These are phyloP conservation scores for Rhipidura dahli DNA, from an alignment of 2,113 vertebrate genomes.

Conservation along the genomic window DNA sequence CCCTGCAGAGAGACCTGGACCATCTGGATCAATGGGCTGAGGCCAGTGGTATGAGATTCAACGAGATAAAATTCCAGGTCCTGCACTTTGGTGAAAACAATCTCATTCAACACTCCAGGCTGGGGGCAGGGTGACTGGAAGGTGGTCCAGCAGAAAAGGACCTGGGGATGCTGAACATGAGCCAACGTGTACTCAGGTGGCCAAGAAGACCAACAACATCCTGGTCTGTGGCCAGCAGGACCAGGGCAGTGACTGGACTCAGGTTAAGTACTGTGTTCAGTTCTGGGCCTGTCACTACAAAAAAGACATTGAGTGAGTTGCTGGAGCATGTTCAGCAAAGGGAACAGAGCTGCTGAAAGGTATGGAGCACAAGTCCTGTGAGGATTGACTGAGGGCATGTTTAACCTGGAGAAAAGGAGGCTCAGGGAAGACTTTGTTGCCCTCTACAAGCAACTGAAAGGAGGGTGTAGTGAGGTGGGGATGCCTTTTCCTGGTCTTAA, in stretches of 20 bases:
- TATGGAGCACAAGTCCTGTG: not conserved
- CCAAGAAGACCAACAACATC: not conserved
- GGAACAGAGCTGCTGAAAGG: not conserved
- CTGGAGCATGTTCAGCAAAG: not conserved
- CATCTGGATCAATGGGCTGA: fast-evolving
- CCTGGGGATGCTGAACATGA: not conserved
- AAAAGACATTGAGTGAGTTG: not conserved
- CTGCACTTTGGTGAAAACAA: not conserved
- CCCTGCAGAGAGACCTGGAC: not conserved
- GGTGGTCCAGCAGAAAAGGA: not conserved
- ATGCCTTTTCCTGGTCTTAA: too few relatives aligned
- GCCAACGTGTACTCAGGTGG: fast-evolving
- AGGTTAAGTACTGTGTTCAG: not conserved
- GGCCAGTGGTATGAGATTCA: not conserved
- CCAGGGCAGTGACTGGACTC: too few relatives aligned
- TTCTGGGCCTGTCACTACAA: not conserved
- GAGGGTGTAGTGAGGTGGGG: not conserved
- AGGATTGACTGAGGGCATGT: not conserved
- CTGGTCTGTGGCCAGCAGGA: not conserved
- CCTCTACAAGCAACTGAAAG: not conserved
- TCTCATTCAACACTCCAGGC: not conserved
- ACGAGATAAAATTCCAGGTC: not conserved
- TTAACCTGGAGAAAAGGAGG: not conserved
- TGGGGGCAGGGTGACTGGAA: not conserved
- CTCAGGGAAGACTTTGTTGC: too few relatives aligned